A percentile compares a stretch with the other conserved stretches of the same genome.
phyloP scores from a whole-genome alignment of 2,113 vertebrate species.

The Alosa alosa region DNA sequence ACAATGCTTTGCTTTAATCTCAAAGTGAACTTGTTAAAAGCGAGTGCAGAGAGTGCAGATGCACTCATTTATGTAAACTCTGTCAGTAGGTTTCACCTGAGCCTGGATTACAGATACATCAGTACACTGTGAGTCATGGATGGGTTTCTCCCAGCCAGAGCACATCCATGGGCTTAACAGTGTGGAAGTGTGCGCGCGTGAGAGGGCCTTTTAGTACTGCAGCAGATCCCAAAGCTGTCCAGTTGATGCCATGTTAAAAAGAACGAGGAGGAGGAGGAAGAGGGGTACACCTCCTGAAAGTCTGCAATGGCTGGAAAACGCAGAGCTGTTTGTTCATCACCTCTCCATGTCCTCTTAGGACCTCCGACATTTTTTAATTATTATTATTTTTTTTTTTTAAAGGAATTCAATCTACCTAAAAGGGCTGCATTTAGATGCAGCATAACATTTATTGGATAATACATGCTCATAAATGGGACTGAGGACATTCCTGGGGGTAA shows the following conservation, averaged over 20 bases:
- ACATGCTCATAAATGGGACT: background rate
- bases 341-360: background rate
- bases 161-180: conserved; percentile 8
- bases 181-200: background rate
- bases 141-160: background rate
- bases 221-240: conserved; percentile 65
- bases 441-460: background rate
- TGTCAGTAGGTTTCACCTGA: background rate
- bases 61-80: background rate
- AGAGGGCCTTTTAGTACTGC: conserved; percentile 52
- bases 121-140: background rate
- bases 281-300: background rate
- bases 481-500: background rate
- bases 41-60: background rate
- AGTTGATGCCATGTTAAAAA: conserved; percentile 56
- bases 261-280: conserved; percentile 26
- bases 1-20: background rate
- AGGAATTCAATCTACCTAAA: background rate
- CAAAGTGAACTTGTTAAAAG: background rate
- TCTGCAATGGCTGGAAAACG: background rate
- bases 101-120: background rate
- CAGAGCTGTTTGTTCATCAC: background rate
- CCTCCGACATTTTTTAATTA: background rate
- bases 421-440: background rate
- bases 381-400: too few species aligned